These are phyloP conservation scores for Illadopsis cleaveri DNA, from an alignment of 2,113 vertebrate species.

Conservation along the genomic window DNA sequence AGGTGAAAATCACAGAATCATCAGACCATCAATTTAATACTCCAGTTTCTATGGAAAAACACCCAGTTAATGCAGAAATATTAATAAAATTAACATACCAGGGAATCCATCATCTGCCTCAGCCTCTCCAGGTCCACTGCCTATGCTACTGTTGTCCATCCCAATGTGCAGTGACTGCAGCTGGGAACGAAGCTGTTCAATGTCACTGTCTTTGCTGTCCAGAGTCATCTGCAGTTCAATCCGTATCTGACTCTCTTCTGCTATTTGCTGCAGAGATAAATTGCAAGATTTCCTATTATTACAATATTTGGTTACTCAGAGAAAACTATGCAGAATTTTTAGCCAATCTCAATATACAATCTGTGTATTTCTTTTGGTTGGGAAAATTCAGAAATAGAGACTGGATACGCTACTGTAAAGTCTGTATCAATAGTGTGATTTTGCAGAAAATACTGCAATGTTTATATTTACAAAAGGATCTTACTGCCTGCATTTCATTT, in stretches of 20 bases:
- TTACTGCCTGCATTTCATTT: slow-evolving; percentile 97
- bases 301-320: neutral
- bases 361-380: neutral
- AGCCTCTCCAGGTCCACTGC: slow-evolving; percentile 89
- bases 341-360: neutral
- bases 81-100: slow-evolving; percentile 72
- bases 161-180: slow-evolving; percentile 89
- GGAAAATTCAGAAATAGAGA: neutral
- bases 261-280: slow-evolving; percentile 84
- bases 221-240: slow-evolving; percentile 98
- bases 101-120: slow-evolving; percentile 90
- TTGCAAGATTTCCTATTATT: neutral
- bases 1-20: neutral
- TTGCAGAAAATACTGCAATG: neutral
- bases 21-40: neutral
- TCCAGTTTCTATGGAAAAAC: neutral
- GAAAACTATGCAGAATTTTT: neutral
- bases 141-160: slow-evolving; percentile 89
- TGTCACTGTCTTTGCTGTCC: slow-evolving; percentile 98
- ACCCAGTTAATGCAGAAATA: neutral
- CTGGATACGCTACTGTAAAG: neutral
- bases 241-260: slow-evolving; percentile 93
- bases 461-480: slow-evolving; percentile 19
- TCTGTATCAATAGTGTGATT: neutral
- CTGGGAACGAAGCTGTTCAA: slow-evolving; percentile 94